Evolutionary conservation across 2,113 vertebrate species (phyloP), one percentile per base, ranked within the genome.

Genomic region (Scatophagus argus): DNA sequence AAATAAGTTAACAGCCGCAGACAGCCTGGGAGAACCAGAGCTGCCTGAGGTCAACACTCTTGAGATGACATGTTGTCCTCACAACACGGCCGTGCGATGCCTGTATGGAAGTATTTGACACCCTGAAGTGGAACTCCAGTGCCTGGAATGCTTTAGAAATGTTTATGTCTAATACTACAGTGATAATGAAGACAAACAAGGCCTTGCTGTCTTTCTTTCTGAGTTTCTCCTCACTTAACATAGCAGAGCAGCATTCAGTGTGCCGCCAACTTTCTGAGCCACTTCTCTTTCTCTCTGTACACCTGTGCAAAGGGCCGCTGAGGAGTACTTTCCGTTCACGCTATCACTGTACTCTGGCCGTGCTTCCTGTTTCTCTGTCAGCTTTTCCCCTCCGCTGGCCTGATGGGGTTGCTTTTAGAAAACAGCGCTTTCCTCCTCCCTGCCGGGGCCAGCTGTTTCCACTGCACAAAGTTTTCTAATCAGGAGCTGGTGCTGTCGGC

Each of bases 1-100:
- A 89, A 93, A 92, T 93, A 92, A 92, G 71, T 91, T 70, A 91
- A 77, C 87, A 88, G 63, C 39, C 54, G 52, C 81, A 88, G 88
- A 89, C 84, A 87, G 90, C 72, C 81, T 79, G 63, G 74, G 82
- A 80, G 87, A 84, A 83, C 72, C 79, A 83, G 54, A 83, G 74
- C 81, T 77, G 81, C 67, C 52, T 77, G 64, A 78, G 78, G 76
- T 89, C 85, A 84, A 62, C 74, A 27, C 82, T 82, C 73, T 63
- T 38, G 44, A 88, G 70, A 83, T 76, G 82, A 82, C 74, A 81
- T 43, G 78, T 55, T 69, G 76, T 83, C 83, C 67, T 85, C 78
- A 70, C 79, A 77, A 63, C 52, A 19, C 38, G 31, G 52, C 72
- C 27, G 3, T 49, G 51, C 66, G 83, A 84, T 81, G 81, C 82